A percentile compares a stretch with the other conserved stretches of the same genome.
Evolutionary conservation across 1,140 invertebrate species (phyloP).

Genomic region (Listronotus oregonensis): DNA sequence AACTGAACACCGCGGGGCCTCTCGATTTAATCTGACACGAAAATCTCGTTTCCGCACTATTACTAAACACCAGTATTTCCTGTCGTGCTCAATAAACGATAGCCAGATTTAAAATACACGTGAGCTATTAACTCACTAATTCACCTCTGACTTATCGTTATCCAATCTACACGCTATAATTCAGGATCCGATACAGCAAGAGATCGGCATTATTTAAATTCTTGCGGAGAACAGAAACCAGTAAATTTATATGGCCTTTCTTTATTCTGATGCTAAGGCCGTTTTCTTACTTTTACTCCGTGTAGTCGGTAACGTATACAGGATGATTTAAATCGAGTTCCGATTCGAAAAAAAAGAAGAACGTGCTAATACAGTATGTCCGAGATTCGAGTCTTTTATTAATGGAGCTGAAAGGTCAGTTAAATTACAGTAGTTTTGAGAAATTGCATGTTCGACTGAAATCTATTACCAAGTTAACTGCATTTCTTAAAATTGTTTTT

Average conservation of each 20-base stretch:
- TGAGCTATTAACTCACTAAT: constrained; percentile 16
- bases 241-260: constrained; percentile 8
- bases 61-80: constrained; percentile 11
- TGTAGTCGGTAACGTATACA: not conserved
- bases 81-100: constrained; percentile 3
- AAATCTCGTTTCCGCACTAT: constrained; percentile 12
- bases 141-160: constrained; percentile 13
- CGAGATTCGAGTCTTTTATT: no score
- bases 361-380: no score
- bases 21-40: constrained; percentile 7
- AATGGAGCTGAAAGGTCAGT: no score
- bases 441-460: no score
- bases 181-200: constrained; percentile 7
- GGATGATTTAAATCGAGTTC: not conserved
- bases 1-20: not conserved
- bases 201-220: constrained; percentile 14
- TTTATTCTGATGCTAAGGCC: constrained; percentile 1
- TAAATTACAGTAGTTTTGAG: no score
- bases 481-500: no score
- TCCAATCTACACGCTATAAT: constrained; percentile 11
- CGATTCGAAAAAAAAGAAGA: no score
- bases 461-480: no score
- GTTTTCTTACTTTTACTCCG: constrained; percentile 10
- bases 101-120: constrained; percentile 9
- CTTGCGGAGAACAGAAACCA: constrained; percentile 6